These are phyloP conservation scores for Pungitius pungitius DNA, from an alignment of 2,113 vertebrate genomes.

Conservation along the genomic window DNA sequence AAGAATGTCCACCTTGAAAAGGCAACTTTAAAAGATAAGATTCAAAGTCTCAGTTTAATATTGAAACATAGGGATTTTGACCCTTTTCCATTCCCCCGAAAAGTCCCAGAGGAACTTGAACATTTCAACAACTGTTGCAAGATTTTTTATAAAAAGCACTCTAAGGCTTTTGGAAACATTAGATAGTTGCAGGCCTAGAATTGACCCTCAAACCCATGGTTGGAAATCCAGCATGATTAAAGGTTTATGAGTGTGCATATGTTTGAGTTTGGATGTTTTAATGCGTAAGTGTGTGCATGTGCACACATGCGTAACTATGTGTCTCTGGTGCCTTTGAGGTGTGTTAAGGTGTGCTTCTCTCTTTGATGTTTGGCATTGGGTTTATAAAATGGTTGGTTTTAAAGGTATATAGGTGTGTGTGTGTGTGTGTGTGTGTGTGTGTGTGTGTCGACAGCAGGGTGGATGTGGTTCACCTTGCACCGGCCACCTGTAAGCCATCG, in stretches of 20 bases:
- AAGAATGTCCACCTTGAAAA: slow-evolving; percentile 37
- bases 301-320: slow-evolving; percentile 48
- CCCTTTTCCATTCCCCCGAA: slow-evolving; percentile 2
- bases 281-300: slow-evolving; percentile 22
- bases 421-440: slow-evolving; percentile 34
- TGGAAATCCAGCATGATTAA: slow-evolving; percentile 63
- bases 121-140: slow-evolving; percentile 26
- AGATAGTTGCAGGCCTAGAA: slow-evolving; percentile 46
- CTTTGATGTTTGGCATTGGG: slow-evolving; percentile 75
- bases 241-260: slow-evolving; percentile 65
- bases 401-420: slow-evolving; percentile 45
- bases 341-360: slow-evolving; percentile 70
- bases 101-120: slow-evolving; percentile 22
- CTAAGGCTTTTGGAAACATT: slow-evolving; percentile 53
- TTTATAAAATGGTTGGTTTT: slow-evolving; percentile 68
- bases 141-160: slow-evolving; percentile 42
- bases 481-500: slow-evolving; percentile 84
- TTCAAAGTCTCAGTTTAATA: slow-evolving; percentile 23
- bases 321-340: slow-evolving; percentile 72
- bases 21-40: slow-evolving; percentile 33
- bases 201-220: slow-evolving; percentile 62
- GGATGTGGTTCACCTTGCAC: slow-evolving; percentile 80
- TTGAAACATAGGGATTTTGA: slow-evolving; percentile 24
- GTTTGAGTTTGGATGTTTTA: slow-evolving; percentile 64
- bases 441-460: slow-evolving; percentile 55